Base-by-base conservation (phyloP, 2,113 vertebrate species). In the Myocastor coypus region DNA sequence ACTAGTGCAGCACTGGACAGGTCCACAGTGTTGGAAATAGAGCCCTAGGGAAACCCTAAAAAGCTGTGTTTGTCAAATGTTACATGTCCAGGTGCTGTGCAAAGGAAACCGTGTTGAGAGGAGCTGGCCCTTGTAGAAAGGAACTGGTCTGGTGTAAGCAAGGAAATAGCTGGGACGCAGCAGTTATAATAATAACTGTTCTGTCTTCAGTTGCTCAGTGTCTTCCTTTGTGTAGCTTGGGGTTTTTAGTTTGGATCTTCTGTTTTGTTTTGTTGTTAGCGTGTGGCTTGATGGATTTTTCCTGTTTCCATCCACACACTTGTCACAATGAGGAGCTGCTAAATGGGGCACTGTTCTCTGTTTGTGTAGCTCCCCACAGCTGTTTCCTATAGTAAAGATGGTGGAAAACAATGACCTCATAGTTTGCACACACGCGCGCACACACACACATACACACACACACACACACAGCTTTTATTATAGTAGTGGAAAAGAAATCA, bases 351-450 rank as follows among this genome's bases (percentile, higher is more conserved):
- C 40, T 96, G 98, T 97, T 92, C 84, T 96, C 97, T 73, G 89
- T 94, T 98, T 91, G 0, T 63, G 28, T 94, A 80, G 52, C 91
- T 94, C 96, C 82, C 92, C 96, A 95, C 98, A 98, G 97, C 96
- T 98, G 98, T 97, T 98, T 98, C 98, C 98, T 98, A 87, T 92
- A 97, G 95, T 94, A 80, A 87, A 78, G 86, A 69, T 10, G 0
- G 83, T 97, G 97, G 96, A 97, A 98, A 98, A 97, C 17, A 97
- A 96, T 97, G 91, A 95, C 16, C 84, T 97, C 96, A 95, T 94
- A 75, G 96, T 98, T 98, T 91, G 16, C 42, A 30, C 26, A 3
- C 26, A 28, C 40, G 5, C 13, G 32, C 30, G 14, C 64, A 34
- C 64, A 71, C 68, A 69, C 34, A 69, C 68, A 69, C 34, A 68